phyloP scores from a whole-genome alignment of 2,113 vertebrate genomes.

The Puffinus mauretanicus region DNA sequence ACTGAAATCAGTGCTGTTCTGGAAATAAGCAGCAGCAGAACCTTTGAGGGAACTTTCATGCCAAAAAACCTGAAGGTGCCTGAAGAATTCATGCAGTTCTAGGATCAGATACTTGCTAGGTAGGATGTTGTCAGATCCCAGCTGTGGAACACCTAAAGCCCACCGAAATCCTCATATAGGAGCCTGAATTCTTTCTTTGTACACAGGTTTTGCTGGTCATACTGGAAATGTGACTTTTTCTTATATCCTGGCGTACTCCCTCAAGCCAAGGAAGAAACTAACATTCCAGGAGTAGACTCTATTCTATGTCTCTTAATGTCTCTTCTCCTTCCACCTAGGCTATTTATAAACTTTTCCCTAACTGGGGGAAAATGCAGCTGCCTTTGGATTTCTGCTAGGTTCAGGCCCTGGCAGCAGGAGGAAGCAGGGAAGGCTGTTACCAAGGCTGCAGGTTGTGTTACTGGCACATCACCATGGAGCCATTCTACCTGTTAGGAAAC shows the following conservation, averaged over 20 bases:
- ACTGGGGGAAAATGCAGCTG: neutral
- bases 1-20: neutral
- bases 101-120: neutral
- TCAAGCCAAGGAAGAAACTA: neutral
- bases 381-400: neutral
- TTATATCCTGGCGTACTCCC: neutral
- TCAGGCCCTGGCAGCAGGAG: neutral
- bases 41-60: neutral
- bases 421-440: neutral
- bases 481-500: neutral
- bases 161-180: neutral
- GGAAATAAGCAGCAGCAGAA: neutral
- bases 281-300: neutral
- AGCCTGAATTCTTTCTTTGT: neutral
- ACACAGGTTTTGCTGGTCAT: neutral
- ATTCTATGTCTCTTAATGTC: neutral
- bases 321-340: neutral
- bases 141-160: neutral
- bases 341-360: neutral
- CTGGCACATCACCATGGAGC: neutral
- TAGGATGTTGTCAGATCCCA: neutral
- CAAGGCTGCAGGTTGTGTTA: neutral
- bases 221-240: neutral
- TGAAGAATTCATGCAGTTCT: neutral
- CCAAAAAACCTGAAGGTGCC: neutral